Percentiles rank a stretch among this genome's conserved stretches.
Conservation (phyloP, 2,797 vertebrate species). For the Muraenolepis orangiensis region DNA sequence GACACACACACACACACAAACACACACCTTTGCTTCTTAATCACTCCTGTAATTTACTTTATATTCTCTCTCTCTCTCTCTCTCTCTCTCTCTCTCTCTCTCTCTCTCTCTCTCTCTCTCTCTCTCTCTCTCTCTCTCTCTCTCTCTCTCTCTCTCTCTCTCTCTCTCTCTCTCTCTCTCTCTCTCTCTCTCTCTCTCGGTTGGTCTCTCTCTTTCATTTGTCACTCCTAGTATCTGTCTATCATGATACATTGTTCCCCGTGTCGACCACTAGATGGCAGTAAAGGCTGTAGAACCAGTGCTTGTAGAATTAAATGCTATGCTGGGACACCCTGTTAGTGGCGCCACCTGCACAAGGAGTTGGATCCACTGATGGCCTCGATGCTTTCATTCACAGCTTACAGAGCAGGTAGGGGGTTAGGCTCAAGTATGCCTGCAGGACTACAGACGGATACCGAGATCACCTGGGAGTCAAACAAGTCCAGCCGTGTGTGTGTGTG, state of each 20-base stretch:
- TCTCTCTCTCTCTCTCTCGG: neutral
- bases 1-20: neutral
- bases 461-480: neutral
- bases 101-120: neutral
- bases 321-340: neutral
- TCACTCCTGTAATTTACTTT: neutral
- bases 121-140: neutral
- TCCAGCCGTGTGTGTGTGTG: neutral
- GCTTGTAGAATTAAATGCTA: neutral
- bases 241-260: neutral
- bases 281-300: constrained; percentile 25
- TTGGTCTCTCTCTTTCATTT: neutral
- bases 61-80: neutral
- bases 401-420: neutral
- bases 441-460: neutral
- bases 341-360: neutral
- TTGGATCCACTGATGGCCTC: neutral
- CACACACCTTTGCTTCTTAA: neutral
- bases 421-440: neutral
- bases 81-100: neutral
- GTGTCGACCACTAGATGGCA: constrained; percentile 55
- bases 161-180: neutral
- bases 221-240: neutral
- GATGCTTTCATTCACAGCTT: neutral
- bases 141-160: neutral